Evolutionary conservation across 2,888 invertebrate genomes (phyloP).

Genomic region (Geophilus truncorum): DNA sequence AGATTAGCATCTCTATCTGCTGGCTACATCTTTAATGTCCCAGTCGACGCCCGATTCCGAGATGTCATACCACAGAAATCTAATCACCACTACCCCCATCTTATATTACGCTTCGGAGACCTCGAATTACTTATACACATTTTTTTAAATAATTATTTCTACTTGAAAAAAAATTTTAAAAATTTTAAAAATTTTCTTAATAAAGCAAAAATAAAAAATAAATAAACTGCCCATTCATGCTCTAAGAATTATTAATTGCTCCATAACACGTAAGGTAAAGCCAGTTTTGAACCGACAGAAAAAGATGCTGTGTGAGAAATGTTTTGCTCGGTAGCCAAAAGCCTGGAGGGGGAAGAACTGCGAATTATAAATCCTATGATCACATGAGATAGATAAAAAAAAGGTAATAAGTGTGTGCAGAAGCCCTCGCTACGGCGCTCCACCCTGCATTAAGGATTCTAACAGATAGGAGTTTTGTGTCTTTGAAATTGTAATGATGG

Average conservation of each 20-base stretch:
- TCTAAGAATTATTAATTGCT: no score
- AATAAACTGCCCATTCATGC: no score
- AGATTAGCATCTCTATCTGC: neutral
- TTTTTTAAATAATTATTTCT: no score
- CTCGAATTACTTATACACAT: no score
- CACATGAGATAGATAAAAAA: neutral
- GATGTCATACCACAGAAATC: neutral
- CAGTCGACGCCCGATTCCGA: neutral
- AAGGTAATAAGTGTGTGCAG: neutral
- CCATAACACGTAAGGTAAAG: neutral
- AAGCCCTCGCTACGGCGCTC: neutral
- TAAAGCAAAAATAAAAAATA: no score
- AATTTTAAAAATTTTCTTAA: no score
- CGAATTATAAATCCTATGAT: neutral
- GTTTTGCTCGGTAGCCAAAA: neutral
- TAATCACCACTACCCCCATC: neutral
- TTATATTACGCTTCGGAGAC: neutral
- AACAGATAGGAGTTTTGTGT: neutral
- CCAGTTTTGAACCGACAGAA: neutral
- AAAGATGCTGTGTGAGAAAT: neutral
- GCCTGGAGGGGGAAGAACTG: neutral
- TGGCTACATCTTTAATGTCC: neutral
- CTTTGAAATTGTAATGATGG: neutral
- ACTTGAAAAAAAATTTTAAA: no score
- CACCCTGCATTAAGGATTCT: neutral